Evolutionary conservation across 2,113 vertebrate species (phyloP).

Genomic region (Eidolon helvum): DNA sequence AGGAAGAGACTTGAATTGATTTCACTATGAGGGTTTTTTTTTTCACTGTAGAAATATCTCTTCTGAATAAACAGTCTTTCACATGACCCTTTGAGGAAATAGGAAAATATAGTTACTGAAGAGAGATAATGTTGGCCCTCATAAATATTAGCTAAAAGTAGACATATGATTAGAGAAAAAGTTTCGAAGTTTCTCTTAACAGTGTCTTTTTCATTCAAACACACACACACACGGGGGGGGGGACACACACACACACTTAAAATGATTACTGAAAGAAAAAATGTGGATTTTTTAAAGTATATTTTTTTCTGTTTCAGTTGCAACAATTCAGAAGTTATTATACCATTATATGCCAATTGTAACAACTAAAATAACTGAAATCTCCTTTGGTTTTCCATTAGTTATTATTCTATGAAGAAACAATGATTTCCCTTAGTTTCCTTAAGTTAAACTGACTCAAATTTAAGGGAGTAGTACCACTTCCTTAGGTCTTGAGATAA

Average conservation of each 20-base stretch:
- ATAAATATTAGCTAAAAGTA: conserved; percentile 28
- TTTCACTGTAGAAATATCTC: conserved; percentile 22
- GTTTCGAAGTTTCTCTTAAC: not conserved
- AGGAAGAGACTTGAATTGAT: conserved; percentile 56
- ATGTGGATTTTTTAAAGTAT: not conserved
- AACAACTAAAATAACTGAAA: conserved; percentile 21
- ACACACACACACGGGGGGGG: not conserved
- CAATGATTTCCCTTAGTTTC: not conserved
- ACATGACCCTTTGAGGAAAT: conserved; percentile 53
- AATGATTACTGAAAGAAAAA: not conserved
- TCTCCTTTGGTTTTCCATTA: not conserved
- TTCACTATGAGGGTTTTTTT: conserved; percentile 40
- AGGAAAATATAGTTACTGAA: conserved; percentile 27
- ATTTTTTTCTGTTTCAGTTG: not conserved
- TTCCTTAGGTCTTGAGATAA: not conserved
- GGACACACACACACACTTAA: not conserved
- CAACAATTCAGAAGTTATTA: not conserved
- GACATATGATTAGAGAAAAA: not conserved
- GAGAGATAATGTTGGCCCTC: not conserved
- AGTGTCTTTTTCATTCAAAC: not conserved
- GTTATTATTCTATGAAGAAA: not conserved
- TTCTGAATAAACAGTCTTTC: conserved; percentile 52
- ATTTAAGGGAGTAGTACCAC: not conserved
- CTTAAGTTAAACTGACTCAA: not conserved
- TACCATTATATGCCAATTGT: not conserved